Percentiles rank a stretch among this genome's conserved stretches.
Evolutionary conservation across 2,797 vertebrate species (phyloP).

Genomic region (Acridotheres tristis): DNA sequence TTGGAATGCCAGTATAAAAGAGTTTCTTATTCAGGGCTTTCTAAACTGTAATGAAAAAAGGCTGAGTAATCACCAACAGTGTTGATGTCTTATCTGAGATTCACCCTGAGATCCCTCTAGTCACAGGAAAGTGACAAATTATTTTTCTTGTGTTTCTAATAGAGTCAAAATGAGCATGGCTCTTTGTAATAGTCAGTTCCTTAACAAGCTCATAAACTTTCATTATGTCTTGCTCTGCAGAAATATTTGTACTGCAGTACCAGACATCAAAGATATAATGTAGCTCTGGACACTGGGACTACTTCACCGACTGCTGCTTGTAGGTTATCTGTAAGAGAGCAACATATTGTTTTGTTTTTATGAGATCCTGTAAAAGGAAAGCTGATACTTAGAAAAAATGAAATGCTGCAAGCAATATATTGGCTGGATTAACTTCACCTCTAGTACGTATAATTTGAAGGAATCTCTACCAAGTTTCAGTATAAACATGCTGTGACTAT

Average conservation of each 20-base stretch:
- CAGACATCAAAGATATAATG: constrained; percentile 47
- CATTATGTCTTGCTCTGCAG: constrained; percentile 41
- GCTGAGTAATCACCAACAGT: constrained; percentile 40
- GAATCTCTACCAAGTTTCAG: background rate
- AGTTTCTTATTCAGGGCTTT: constrained; percentile 44
- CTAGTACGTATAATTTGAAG: background rate
- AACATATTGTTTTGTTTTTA: constrained; percentile 56
- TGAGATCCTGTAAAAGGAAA: constrained; percentile 49
- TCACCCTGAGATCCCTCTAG: constrained; percentile 8
- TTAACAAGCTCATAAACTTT: constrained; percentile 61
- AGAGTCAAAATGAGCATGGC: constrained; percentile 43
- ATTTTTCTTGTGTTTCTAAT: constrained; percentile 57
- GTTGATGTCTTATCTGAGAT: constrained; percentile 54
- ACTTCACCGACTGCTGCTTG: constrained; percentile 1
- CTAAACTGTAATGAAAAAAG: constrained; percentile 61
- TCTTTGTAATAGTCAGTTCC: constrained; percentile 28
- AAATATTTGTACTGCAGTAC: constrained; percentile 44
- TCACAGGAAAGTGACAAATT: constrained; percentile 52
- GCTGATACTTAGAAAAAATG: constrained; percentile 34
- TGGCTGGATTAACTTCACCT: constrained; percentile 27
- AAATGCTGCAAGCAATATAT: constrained; percentile 45
- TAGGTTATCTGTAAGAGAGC: background rate
- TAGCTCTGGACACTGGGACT: background rate
- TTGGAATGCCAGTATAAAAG: constrained; percentile 26
- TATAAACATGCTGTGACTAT: background rate